Evolutionary conservation across 2,797 vertebrate species (phyloP), one percentile per base, ranked within the genome.

Genomic region (Sciaenops ocellatus): DNA sequence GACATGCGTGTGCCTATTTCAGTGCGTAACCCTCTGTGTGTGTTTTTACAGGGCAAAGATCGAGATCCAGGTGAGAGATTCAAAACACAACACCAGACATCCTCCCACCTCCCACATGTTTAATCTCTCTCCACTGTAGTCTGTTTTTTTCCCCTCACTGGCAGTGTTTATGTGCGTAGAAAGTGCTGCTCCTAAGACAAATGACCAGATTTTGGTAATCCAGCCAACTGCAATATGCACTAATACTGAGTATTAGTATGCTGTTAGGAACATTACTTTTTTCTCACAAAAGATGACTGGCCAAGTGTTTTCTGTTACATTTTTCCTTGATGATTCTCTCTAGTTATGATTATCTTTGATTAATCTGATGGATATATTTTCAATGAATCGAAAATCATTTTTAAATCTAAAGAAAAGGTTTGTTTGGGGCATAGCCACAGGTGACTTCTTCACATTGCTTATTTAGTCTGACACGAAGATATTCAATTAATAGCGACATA

Each of bases 31-130:
- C 54, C 11, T 82, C 6, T 74, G 5, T 80, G 2, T 82, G 5
- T 79, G 3, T 73, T 77, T 41, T 87, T 82, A 13, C 91, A 95
- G 94, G 78, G 80, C 76, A 93, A 88, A 88, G 88, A 90, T 87
- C 88, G 81, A 86, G 94, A 95, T 87, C 79, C 93, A 94, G 94
- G 94, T 95, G 77, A 94, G 94, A 66, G 7, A 54, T 47, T 28
- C 22, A 42, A 5, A 73, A 67, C 72, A 72, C 69, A 17, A 15
- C 60, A 57, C 10, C 28, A 73, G 12, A 71, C 44, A 48, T 55
- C 62, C 13, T 69, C 48, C 22, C 22, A 18, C 51, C 22, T 64
- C 17, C 1, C 60, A 62, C 57, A 4, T 24, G 17, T 59, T 1
- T 6, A 13, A 38, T 56, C 41, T 46, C 51, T 50, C 44, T 61